phyloP scores from a whole-genome alignment of 2,888 invertebrate genomes.

The Tupiocoris notatus region DNA sequence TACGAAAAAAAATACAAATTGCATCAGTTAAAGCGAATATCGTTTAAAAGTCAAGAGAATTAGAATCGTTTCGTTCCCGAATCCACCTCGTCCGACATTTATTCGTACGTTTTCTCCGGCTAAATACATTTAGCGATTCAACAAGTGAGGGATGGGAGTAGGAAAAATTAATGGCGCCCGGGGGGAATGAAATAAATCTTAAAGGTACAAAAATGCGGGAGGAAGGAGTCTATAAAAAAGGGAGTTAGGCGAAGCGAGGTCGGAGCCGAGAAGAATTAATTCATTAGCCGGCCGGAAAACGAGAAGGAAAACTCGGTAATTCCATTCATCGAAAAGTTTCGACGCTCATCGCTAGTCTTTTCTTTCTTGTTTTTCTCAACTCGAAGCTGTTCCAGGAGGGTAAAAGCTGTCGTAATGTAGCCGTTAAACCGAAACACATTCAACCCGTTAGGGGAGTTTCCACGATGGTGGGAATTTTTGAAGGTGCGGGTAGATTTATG shows the following conservation, averaged over 20 bases:
- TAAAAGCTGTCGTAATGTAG: conserved; percentile 11
- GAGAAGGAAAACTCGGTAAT: neutral
- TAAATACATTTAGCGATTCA: too few relatives aligned
- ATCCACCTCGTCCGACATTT: too few relatives aligned
- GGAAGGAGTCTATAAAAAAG: neutral
- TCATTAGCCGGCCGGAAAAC: conserved; percentile 5
- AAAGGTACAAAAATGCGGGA: neutral
- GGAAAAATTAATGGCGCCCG: too few relatives aligned
- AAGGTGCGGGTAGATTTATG: conserved; percentile 21
- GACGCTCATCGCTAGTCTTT: conserved; percentile 8
- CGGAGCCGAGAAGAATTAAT: neutral
- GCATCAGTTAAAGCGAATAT: too few relatives aligned
- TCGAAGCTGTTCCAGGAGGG: neutral
- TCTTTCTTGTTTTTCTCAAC: conserved; percentile 7
- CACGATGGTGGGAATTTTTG: conserved; percentile 10
- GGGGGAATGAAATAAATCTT: too few relatives aligned
- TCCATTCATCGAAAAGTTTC: conserved; percentile 30
- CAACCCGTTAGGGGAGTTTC: conserved; percentile 17
- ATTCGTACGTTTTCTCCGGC: too few relatives aligned
- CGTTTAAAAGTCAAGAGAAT: too few relatives aligned
- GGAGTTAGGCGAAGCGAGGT: neutral
- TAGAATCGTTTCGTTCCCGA: too few relatives aligned
- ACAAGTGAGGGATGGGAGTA: too few relatives aligned
- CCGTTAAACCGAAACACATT: conserved; percentile 17
- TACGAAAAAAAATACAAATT: too few relatives aligned